A percentile compares a stretch with the other conserved stretches of the same genome.
phyloP scores from a whole-genome alignment of 2,888 invertebrate genomes.

The Mesoligia furuncula region DNA sequence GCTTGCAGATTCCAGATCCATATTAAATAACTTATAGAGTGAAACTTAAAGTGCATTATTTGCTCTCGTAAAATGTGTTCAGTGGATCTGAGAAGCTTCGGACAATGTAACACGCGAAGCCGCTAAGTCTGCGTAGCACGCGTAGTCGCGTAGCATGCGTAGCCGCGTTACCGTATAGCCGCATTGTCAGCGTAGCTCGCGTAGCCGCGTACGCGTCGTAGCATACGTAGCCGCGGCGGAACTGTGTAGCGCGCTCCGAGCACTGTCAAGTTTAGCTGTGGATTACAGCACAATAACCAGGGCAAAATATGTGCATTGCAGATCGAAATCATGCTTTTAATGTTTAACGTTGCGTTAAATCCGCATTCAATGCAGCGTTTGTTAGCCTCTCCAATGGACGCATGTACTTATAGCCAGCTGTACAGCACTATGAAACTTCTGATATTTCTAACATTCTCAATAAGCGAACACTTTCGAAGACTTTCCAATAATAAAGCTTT shows the following conservation, averaged over 20 bases:
- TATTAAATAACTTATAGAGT: too few relatives aligned
- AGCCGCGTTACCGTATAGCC: background rate
- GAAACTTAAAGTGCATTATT: background rate
- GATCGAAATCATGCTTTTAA: background rate
- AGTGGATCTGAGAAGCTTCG: background rate
- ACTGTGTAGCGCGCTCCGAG: conserved; percentile 12
- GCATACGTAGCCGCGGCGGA: background rate
- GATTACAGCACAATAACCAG: background rate
- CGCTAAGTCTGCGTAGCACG: background rate
- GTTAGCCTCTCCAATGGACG: background rate
- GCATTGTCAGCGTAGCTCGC: background rate
- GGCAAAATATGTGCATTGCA: background rate
- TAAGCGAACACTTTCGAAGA: background rate
- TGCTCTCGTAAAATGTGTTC: background rate
- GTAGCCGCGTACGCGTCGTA: too few relatives aligned
- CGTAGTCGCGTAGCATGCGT: background rate
- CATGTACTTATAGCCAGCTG: background rate
- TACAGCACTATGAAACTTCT: background rate
- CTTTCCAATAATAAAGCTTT: background rate
- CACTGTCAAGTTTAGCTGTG: background rate
- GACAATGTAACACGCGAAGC: background rate
- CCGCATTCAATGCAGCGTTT: background rate
- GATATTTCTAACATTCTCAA: background rate
- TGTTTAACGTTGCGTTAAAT: background rate
- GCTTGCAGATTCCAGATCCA: background rate